phyloP scores from a whole-genome alignment of 2,888 invertebrate genomes.

The Microchrysa polita region DNA sequence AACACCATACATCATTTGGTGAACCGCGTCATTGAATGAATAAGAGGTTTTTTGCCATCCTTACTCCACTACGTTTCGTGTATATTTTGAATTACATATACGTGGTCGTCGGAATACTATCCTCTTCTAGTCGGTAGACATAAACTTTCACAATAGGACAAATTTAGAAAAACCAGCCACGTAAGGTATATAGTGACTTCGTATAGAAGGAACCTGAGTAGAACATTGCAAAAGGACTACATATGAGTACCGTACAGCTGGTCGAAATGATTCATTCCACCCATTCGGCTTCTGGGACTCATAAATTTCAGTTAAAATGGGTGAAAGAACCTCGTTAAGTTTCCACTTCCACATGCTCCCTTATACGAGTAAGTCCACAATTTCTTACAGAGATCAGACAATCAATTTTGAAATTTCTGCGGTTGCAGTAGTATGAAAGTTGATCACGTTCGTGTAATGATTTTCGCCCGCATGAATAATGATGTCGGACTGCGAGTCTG shows the following conservation, averaged over 20 bases:
- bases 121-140: too few species aligned
- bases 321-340: not conserved
- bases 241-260: too few species aligned
- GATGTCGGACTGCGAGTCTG: too few species aligned
- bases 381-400: too few species aligned
- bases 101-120: too few species aligned
- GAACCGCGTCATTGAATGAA: conserved; percentile 36
- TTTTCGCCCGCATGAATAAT: too few species aligned
- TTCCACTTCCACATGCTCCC: not conserved
- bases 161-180: not conserved
- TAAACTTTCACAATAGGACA: too few species aligned
- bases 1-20: conserved; percentile 38
- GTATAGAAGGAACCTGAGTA: not conserved
- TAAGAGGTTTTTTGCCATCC: conserved; percentile 22
- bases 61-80: not conserved
- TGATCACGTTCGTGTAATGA: too few species aligned
- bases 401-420: too few species aligned
- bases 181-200: not conserved
- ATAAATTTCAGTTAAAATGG: conserved; percentile 3
- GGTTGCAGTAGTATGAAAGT: too few species aligned
- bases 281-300: not conserved
- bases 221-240: not conserved
- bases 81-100: not conserved
- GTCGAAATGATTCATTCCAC: not conserved
- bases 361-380: not conserved